These are phyloP conservation scores for Galerucella pusilla DNA, from an alignment of 2,888 invertebrate species.

Conservation along the genomic window DNA sequence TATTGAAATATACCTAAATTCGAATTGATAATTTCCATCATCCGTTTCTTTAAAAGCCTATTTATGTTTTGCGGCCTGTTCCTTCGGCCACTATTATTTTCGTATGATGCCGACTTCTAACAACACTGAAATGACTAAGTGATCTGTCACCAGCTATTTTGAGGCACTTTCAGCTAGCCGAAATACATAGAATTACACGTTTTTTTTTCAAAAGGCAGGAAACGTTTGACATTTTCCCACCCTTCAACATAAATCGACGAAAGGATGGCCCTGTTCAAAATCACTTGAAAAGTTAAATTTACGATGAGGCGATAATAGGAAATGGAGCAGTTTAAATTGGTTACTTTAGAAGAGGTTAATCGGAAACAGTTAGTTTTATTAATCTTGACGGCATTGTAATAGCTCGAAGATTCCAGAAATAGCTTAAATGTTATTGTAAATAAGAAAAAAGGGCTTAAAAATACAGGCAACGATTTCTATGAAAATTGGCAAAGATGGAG, in stretches of 20 bases:
- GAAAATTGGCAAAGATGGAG: too few relatives aligned
- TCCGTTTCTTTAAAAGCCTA: constrained; percentile 2
- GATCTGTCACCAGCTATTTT: constrained; percentile 12
- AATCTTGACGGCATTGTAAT: background rate
- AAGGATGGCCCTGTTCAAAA: background rate
- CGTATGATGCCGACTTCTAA: background rate
- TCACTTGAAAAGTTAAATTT: background rate
- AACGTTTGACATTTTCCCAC: constrained; percentile 27
- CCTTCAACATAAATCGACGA: constrained; percentile 16
- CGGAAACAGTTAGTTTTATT: background rate
- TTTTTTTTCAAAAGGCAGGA: constrained; percentile 11
- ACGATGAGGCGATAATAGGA: background rate
- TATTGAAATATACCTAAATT: background rate
- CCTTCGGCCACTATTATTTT: background rate
- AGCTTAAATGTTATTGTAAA: too few relatives aligned
- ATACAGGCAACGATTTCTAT: too few relatives aligned
- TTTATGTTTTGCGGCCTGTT: constrained; percentile 3
- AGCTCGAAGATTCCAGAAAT: too few relatives aligned
- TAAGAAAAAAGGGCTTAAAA: too few relatives aligned
- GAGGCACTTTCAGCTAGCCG: constrained; percentile 1
- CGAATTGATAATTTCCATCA: background rate
- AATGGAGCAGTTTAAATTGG: background rate
- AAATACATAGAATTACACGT: constrained; percentile 6
- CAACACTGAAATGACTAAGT: constrained; percentile 3
- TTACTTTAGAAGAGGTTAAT: background rate